A percentile compares a stretch with the other conserved stretches of the same genome.
These are phyloP conservation scores for Sturnira hondurensis DNA, from an alignment of 2,113 vertebrate genomes.

Conservation along the genomic window DNA sequence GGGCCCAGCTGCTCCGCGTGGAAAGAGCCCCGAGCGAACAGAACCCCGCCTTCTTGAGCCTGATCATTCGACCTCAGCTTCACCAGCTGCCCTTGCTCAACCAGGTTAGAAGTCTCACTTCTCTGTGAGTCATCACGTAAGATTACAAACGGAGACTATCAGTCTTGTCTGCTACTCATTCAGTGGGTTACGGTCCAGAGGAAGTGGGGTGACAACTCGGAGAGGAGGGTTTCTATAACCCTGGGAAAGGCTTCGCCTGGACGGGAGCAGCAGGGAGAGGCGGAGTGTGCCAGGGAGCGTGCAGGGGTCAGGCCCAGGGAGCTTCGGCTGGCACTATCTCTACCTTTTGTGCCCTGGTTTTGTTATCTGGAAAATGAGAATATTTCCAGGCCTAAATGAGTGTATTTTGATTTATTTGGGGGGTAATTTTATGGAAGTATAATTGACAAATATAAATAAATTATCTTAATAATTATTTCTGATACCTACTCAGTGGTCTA, in stretches of 20 bases:
- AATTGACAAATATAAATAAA: neutral
- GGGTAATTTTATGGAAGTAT: neutral
- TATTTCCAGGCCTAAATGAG: neutral
- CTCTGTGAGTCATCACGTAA: neutral
- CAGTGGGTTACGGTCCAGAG: neutral
- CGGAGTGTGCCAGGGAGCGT: fast-evolving
- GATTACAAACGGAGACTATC: neutral
- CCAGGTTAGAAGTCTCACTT: neutral
- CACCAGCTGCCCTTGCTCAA: neutral
- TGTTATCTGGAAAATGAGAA: neutral
- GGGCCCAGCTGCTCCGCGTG: neutral
- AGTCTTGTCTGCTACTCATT: neutral
- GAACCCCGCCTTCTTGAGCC: neutral
- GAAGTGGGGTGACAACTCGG: neutral
- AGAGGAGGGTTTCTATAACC: neutral
- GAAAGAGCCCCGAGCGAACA: neutral
- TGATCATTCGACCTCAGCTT: neutral
- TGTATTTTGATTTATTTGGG: neutral
- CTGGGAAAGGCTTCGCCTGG: neutral
- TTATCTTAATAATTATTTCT: slow-evolving; percentile 18
- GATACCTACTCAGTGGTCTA: neutral
- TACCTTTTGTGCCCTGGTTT: neutral
- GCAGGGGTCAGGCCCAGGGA: neutral
- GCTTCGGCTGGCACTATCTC: neutral
- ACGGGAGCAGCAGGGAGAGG: neutral